Percentiles rank a stretch among this genome's conserved stretches.
These are phyloP conservation scores for Erebia palarica DNA, from an alignment of 2,888 invertebrate species.

Conservation along the genomic window DNA sequence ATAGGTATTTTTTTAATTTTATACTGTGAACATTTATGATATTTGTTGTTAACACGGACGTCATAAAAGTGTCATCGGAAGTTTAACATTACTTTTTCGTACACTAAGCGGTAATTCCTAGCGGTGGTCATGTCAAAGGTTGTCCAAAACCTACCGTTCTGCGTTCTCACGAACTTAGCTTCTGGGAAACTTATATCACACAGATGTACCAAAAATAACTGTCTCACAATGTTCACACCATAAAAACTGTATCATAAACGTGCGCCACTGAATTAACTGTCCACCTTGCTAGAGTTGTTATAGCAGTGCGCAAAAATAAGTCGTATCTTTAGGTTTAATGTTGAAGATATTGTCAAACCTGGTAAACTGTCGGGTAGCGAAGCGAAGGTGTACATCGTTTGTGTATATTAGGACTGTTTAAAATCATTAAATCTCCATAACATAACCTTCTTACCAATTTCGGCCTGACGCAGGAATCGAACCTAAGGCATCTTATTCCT, in stretches of 20 bases:
- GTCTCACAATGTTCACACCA: slow-evolving; percentile 48
- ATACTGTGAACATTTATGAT: no score
- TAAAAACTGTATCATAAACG: slow-evolving; percentile 53
- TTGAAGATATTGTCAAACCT: no score
- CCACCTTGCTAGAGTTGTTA: slow-evolving; percentile 6
- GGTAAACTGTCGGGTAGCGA: no score
- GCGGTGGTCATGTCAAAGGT: slow-evolving; percentile 65
- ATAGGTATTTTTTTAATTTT: no score
- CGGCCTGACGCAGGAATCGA: no score
- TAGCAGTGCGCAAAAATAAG: slow-evolving; percentile 1
- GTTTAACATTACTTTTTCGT: slow-evolving; percentile 15
- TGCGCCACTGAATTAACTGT: slow-evolving; percentile 40
- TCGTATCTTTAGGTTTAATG: not conserved
- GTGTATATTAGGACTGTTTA: no score
- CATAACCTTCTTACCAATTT: no score
- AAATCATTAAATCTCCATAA: no score
- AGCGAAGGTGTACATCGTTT: no score
- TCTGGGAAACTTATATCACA: slow-evolving; percentile 41
- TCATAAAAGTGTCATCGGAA: slow-evolving; percentile 21
- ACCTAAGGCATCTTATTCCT: no score
- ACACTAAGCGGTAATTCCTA: slow-evolving; percentile 50
- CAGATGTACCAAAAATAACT: slow-evolving; percentile 39
- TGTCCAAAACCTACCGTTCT: slow-evolving; percentile 53
- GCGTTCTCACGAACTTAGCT: slow-evolving; percentile 56
- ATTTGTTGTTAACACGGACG: no score